These are phyloP conservation scores for Epinephelus coioides DNA, from an alignment of 2,797 vertebrate genomes.

Conservation along the genomic window DNA sequence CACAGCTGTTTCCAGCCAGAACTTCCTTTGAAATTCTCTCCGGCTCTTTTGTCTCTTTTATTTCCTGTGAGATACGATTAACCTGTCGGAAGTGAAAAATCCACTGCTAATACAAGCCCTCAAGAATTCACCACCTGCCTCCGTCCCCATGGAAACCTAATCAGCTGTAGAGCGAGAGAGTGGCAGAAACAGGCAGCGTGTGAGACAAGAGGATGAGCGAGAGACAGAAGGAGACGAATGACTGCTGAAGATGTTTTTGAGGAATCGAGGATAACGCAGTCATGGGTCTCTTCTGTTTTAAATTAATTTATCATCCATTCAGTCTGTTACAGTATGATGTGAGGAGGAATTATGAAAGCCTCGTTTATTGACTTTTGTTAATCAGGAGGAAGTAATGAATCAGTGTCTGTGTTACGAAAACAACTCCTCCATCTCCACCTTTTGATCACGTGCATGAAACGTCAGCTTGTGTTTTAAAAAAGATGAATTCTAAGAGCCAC, in stretches of 20 bases:
- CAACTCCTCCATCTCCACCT: background rate
- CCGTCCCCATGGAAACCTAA: slow-evolving; percentile 73
- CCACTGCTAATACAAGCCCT: slow-evolving; percentile 50
- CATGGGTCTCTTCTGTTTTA: slow-evolving; percentile 18
- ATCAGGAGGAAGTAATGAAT: background rate
- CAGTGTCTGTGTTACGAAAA: slow-evolving; percentile 7
- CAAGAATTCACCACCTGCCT: slow-evolving; percentile 67
- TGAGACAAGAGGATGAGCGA: slow-evolving; percentile 16
- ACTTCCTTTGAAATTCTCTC: slow-evolving; percentile 33
- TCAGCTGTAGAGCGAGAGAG: slow-evolving; percentile 49
- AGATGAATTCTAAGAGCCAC: background rate
- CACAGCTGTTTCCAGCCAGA: background rate
- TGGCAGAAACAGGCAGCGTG: slow-evolving; percentile 9
- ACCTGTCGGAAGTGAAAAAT: slow-evolving; percentile 70
- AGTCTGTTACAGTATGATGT: background rate
- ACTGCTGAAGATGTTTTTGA: slow-evolving; percentile 23
- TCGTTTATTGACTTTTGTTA: background rate
- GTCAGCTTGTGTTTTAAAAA: background rate
- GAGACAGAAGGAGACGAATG: background rate
- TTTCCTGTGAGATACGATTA: slow-evolving; percentile 58
- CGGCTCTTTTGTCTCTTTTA: slow-evolving; percentile 27
- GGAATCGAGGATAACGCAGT: background rate
- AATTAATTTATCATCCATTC: slow-evolving; percentile 21
- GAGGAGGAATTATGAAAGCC: background rate
- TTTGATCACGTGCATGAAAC: background rate